Evolutionary conservation across 2,888 invertebrate genomes (phyloP), one percentile per base, ranked within the genome.

Genomic region (Macaria notata): DNA sequence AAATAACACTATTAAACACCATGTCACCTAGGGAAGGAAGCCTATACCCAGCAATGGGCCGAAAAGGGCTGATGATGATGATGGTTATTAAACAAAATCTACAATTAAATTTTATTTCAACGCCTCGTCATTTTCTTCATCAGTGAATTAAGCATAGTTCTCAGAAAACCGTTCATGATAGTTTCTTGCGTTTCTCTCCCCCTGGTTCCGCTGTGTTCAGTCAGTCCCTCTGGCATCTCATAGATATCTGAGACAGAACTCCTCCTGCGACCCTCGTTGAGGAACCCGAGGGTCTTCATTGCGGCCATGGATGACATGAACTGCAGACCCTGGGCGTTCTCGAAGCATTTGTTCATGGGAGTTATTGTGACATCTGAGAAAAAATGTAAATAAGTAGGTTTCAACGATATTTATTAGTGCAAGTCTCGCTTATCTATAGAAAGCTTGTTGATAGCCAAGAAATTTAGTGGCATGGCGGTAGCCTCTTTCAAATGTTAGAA

Each of bases 221-320:
- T 9, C 8, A 41, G n/a, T 5, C 9, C 41, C 9, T 4, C 4
- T 8, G 41, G 41, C 9, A 41, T 4, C 4, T 41, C 41, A 9
- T 8, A 41, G 8, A 41, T 8, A n/a, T 46, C 31, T 7, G 5
- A 0, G 0, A 46, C 9, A n/a, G 38, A 50, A 6, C 33, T 50
- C n/a, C 33, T 38, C 4, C 43, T 43, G 19, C 19, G 31, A 4
- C 30, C 19, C 2, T 76, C 75, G 3, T 75, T 74, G 3, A 88
- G 59, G 2, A 88, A 67, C 2, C 69, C 68, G 3, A 88, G 53
- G 0, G 82, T 79, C 58, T 84, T 87, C 64, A 86, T 57, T 0
- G 78, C 81, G 1, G 86, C 87, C 3, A 83, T 61, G 56, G 83
- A 78, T 19, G 77, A 69, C 81, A 85, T 81, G 53, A 87, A 88